Evolutionary conservation across 2,888 invertebrate species (phyloP), one percentile per base, ranked within the genome.

Genomic region (Polydrusus pterygomalis): DNA sequence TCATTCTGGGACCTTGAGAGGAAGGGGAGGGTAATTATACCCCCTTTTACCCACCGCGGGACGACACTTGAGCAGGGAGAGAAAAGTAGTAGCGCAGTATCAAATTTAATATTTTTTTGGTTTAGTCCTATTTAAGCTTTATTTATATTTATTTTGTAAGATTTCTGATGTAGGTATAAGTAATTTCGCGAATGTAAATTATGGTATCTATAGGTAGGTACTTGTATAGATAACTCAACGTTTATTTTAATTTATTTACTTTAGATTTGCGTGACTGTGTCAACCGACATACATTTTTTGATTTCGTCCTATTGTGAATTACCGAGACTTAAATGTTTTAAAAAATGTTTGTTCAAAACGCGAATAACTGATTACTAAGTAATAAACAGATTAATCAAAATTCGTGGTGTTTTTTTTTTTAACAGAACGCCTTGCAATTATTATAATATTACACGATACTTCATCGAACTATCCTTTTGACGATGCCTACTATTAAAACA

Each of bases 141-240:
- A 54, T 54, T 54, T 54, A 54, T 47, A 54, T 51, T 51, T 51
- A 51, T 54, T 25, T 54, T 54, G 54, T 54, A 54, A 25, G 25
- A 25, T 25, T 3, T 25, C 25, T 25, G 25, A 3, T 25, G 25
- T n/a, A n/a, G n/a, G n/a, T 25, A 5, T 25, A 25, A 54, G 54
- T 13, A 7, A 54, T 30, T 25, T 25, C 11, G 49, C 49, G 18
- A 51, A 18, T 10, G 9, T 18, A 51, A 11, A 18, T 18, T 11
- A 7, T 20, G 18, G 20, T 51, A 17, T 11, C 15, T 10, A n/a
- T n/a, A n/a, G n/a, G n/a, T n/a, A 51, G 17, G 49, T 51, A 51
- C 18, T 18, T 51, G 49, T 18, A 25, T 25, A 18, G 49, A 18
- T 51, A 51, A 51, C 0, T 2, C 17, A 49, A 49, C 17, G 17